Evolutionary conservation across 1,140 invertebrate genomes (phyloP).

Genomic region (honey bee (Apis mellifera)): Amel_HAv3.1 CM009942.2:11407501-11408000

Average conservation of each 20-base stretch:
- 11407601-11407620: neutral
- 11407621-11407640: neutral
- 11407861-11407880: conserved; percentile 46
- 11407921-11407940: conserved; percentile 62
- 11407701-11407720: conserved; percentile 4
- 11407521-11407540: too few species aligned
- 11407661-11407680: neutral
- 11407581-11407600: too few species aligned
- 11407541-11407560: too few species aligned
- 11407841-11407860: conserved; percentile 72
- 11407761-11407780: conserved; percentile 50
- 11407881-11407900: conserved; percentile 32
- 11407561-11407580: too few species aligned
- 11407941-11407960: conserved; percentile 40
- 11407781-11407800: conserved; percentile 56
- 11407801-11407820: conserved; percentile 65
- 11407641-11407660: neutral
- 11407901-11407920: conserved; percentile 16
- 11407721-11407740: conserved; percentile 30
- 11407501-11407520: neutral
- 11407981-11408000: conserved; percentile 70
- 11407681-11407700: neutral
- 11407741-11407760: conserved; percentile 50
- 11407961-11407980: conserved; percentile 56
- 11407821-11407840: conserved; percentile 72